Conservation (phyloP, 2,888 invertebrate genomes). For the Drosophila tripunctata region DNA sequence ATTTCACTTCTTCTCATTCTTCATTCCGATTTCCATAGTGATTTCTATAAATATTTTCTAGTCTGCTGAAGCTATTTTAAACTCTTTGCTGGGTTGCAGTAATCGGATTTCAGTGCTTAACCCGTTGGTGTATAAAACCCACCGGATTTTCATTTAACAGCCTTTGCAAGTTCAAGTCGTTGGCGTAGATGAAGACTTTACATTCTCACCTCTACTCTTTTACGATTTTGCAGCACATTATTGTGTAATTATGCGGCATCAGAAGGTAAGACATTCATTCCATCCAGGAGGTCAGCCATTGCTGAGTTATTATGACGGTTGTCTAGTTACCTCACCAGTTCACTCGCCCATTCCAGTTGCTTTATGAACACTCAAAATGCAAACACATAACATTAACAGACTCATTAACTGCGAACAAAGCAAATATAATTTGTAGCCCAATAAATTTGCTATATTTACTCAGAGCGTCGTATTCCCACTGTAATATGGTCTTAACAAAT, state of each 20-base stretch:
- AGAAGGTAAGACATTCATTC: constrained; percentile 34
- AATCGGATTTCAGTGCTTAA: constrained; percentile 18
- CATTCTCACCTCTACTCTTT: constrained; percentile 28
- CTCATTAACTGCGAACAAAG: constrained; percentile 76
- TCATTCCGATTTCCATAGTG: background rate
- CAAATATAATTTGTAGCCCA: constrained; percentile 76
- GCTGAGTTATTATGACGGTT: constrained; percentile 37
- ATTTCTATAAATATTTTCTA: background rate
- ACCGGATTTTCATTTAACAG: constrained; percentile 23
- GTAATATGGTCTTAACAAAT: constrained; percentile 40
- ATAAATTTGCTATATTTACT: constrained; percentile 65
- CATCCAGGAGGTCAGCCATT: constrained; percentile 12
- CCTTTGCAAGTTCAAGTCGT: constrained; percentile 1
- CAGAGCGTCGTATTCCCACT: constrained; percentile 11
- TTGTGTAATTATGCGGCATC: constrained; percentile 71
- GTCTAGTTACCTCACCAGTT: constrained; percentile 19
- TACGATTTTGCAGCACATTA: constrained; percentile 69
- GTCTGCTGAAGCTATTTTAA: background rate
- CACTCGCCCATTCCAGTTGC: constrained; percentile 11
- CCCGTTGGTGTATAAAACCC: constrained; percentile 28
- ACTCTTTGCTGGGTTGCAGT: background rate
- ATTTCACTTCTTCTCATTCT: background rate
- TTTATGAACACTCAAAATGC: constrained; percentile 75
- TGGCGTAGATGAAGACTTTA: background rate
- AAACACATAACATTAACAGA: constrained; percentile 76